Percentiles rank a stretch among this genome's conserved stretches.
phyloP scores from a whole-genome alignment of 2,888 invertebrate species.

The Chalcis sispes region DNA sequence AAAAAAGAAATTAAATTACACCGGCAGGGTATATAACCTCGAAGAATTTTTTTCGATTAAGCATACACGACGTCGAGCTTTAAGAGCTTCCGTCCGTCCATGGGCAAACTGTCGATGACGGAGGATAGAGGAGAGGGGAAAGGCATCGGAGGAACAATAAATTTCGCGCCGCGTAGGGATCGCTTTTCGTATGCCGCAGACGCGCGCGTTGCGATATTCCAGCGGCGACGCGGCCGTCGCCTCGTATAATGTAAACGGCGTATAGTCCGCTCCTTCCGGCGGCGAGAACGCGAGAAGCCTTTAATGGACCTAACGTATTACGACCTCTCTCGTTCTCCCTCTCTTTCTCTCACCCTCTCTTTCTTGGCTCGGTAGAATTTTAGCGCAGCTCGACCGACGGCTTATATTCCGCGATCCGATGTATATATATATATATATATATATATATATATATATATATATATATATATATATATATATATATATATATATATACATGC shows the following conservation, averaged over 20 bases:
- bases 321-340: background rate
- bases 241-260: conserved; percentile 37
- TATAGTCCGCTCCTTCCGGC: conserved; percentile 35
- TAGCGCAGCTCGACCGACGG: background rate
- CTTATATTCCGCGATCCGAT: background rate
- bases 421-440: too few species aligned
- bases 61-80: background rate
- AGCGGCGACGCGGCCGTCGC: background rate
- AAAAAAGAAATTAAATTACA: too few species aligned
- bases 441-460: too few species aligned
- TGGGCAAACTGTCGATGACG: background rate
- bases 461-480: too few species aligned
- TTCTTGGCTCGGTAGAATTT: background rate
- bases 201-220: conserved; percentile 20
- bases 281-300: conserved; percentile 43
- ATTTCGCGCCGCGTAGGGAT: conserved; percentile 34
- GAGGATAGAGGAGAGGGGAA: background rate
- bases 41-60: background rate
- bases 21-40: background rate
- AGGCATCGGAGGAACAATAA: conserved; percentile 48
- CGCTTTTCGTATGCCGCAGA: conserved; percentile 42
- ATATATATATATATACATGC: too few species aligned
- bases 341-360: too few species aligned
- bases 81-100: conserved; percentile 31
- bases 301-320: conserved; percentile 40